These are phyloP conservation scores for Aphaenogaster rudis DNA, from an alignment of 1,140 invertebrate genomes.

Conservation along the genomic window DNA sequence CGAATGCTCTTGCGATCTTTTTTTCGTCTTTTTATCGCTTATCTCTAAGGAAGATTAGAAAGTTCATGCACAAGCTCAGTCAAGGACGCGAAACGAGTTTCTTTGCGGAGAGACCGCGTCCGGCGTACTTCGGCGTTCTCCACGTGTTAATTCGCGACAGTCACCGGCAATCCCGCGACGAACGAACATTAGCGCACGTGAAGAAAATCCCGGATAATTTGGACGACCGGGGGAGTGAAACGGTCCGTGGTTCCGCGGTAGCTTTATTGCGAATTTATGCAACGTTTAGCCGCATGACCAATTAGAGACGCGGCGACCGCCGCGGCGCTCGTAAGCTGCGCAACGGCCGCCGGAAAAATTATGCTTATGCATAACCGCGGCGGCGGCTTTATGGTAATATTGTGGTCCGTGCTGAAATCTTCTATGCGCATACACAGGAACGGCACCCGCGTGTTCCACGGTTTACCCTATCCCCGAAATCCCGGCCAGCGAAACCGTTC, in stretches of 20 bases:
- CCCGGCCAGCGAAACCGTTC: slow-evolving; percentile 40
- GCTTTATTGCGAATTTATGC: slow-evolving; percentile 86
- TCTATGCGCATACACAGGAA: slow-evolving; percentile 81
- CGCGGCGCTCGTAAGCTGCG: slow-evolving; percentile 76
- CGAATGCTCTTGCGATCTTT: slow-evolving; percentile 12
- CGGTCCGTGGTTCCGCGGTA: slow-evolving; percentile 69
- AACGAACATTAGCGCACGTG: slow-evolving; percentile 68
- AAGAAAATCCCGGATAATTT: slow-evolving; percentile 80
- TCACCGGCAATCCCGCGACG: slow-evolving; percentile 63
- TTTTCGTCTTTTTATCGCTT: neutral
- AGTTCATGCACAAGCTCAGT: slow-evolving; percentile 1
- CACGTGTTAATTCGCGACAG: slow-evolving; percentile 52
- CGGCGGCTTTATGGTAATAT: slow-evolving; percentile 85
- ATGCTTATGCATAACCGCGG: slow-evolving; percentile 85
- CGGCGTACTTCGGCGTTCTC: neutral
- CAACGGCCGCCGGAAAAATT: slow-evolving; percentile 83
- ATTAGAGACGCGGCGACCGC: slow-evolving; percentile 82
- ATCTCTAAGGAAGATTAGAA: neutral
- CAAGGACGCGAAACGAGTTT: slow-evolving; percentile 6
- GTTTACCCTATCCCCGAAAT: slow-evolving; percentile 29
- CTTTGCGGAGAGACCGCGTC: neutral
- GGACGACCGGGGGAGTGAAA: slow-evolving; percentile 66
- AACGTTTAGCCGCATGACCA: slow-evolving; percentile 84
- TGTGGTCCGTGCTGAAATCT: slow-evolving; percentile 85
- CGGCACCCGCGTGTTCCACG: slow-evolving; percentile 24